Conservation (phyloP, 2,113 vertebrate species). For the Sclerurus mexicanus region DNA sequence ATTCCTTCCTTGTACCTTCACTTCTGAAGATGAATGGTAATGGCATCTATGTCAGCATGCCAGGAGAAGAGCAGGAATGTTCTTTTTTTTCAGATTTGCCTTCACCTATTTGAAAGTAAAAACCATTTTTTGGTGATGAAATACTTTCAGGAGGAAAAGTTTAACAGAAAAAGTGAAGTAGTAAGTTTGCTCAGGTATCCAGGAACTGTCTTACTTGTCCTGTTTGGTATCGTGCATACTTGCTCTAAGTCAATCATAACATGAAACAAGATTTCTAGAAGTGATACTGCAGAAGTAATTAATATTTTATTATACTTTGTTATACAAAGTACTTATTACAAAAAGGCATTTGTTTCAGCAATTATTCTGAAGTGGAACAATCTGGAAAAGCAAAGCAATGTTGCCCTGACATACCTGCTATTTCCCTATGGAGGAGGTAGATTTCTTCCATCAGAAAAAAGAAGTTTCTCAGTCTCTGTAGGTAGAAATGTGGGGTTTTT, state of each 20-base stretch:
- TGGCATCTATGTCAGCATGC: not conserved
- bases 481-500: accelerated
- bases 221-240: not conserved
- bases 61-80: not conserved
- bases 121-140: not conserved
- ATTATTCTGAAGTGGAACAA: not conserved
- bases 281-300: not conserved
- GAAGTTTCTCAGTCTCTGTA: not conserved
- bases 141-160: not conserved
- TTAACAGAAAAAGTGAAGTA: not conserved
- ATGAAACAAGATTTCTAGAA: not conserved
- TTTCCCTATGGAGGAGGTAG: not conserved
- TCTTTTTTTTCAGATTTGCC: not conserved
- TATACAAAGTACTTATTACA: not conserved
- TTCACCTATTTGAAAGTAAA: not conserved
- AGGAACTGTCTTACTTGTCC: not conserved
- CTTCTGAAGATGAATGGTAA: not conserved
- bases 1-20: not conserved
- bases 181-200: not conserved
- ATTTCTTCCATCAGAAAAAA: not conserved
- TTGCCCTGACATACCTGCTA: not conserved
- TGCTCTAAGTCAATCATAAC: not conserved
- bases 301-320: not conserved
- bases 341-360: not conserved
- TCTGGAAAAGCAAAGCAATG: not conserved